Base-by-base conservation (phyloP, 2,888 invertebrate species). In the Caenorhabditis becei region DNA sequence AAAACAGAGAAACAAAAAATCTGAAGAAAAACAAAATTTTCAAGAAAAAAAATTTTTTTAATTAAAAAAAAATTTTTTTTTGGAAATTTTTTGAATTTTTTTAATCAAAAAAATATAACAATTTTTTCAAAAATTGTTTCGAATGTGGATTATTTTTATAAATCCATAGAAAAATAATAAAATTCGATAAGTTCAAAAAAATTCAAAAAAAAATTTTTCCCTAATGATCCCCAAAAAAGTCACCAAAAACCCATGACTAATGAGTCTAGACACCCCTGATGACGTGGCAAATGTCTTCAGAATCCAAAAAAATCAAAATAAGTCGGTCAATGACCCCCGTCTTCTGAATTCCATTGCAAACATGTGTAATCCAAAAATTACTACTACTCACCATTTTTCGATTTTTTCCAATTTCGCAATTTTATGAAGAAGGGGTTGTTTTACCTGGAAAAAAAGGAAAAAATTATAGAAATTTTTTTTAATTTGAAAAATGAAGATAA, bases 351-450 rank as follows among this genome's bases (percentile, higher is more conserved):
- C 1, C n/a, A n/a, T 3, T 20, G 41, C 14, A 58, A 47, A 72
- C 62, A 72, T 63, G 54, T 72, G 71, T 72, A 72, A 72, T 72
- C 71, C 63, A n/a, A 72, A 72, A 72, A 63, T 56, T 54, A 24
- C 5, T 24, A 20, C 41, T n/a, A 62, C 71, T 71, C 54, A 71
- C 71, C 71, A 71, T 71, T 70, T 41, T 41, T 41, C 14, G 14
- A 41, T 14, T 41, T 41, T 14, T 41, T 41, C 14, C 8, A 41
- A 41, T 47, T 49, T 58, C 37, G 47, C 56, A n/a, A n/a, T n/a
- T n/a, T n/a, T n/a, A n/a, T n/a, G n/a, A n/a, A n/a, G 41, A 44
- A 54, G 56, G 44, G 58, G 58, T 67, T 56, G 56, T 67, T 67
- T 32, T 32, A 32, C 32, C 32, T 32, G 32, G 4, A 56, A 47